Evolutionary conservation across 2,797 vertebrate species (phyloP).

Genomic region (Chelon auratus): DNA sequence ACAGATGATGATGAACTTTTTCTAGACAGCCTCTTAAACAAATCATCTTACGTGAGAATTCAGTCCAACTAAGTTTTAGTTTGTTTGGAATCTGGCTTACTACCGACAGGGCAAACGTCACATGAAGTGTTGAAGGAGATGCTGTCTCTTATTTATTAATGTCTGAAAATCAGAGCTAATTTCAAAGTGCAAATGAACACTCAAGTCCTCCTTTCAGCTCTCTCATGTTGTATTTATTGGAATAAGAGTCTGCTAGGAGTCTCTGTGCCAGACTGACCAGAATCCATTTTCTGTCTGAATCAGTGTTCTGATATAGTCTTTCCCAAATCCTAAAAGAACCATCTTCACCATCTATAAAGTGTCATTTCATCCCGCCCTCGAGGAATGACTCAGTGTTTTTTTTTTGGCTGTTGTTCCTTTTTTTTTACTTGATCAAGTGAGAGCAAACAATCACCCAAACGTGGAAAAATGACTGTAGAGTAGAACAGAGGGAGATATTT

Average conservation of each 20-base stretch:
- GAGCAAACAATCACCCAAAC: constrained; percentile 8
- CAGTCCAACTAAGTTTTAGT: constrained; percentile 12
- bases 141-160: background rate
- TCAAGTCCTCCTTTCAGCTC: constrained; percentile 22
- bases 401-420: constrained; percentile 16
- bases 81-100: constrained; percentile 1
- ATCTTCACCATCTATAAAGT: background rate
- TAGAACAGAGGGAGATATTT: background rate
- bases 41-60: constrained; percentile 1
- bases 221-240: constrained; percentile 2
- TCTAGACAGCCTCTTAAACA: constrained; percentile 3
- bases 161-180: constrained; percentile 15
- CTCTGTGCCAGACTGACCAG: constrained; percentile 31
- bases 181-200: constrained; percentile 25
- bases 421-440: constrained; percentile 35
- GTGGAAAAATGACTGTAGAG: background rate
- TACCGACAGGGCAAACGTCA: constrained; percentile 1
- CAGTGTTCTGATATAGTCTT: constrained; percentile 43
- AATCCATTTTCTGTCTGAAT: constrained; percentile 36
- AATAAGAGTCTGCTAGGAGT: constrained; percentile 27
- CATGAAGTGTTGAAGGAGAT: constrained; percentile 1
- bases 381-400: background rate
- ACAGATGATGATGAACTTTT: background rate
- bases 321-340: constrained; percentile 20
- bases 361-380: constrained; percentile 16